These are phyloP conservation scores for pig (Sus scrofa) DNA, from an alignment of 2,113 vertebrate genomes.

Conservation along the genomic window T2T-Sscrofa CM000824.6:67467501-67468000, in stretches of 20 bases:
- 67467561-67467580: neutral
- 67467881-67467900: neutral
- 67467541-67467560: neutral
- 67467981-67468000: neutral
- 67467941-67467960: neutral
- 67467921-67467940: slow-evolving; percentile 9
- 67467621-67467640: slow-evolving; percentile 18
- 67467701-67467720: slow-evolving; percentile 34
- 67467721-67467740: slow-evolving; percentile 45
- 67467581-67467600: neutral
- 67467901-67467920: neutral
- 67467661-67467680: neutral
- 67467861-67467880: neutral
- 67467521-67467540: neutral
- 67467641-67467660: neutral
- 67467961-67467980: neutral
- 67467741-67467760: slow-evolving; percentile 49
- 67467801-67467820: slow-evolving; percentile 20
- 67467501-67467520: neutral
- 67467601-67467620: neutral
- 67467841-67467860: slow-evolving; percentile 37
- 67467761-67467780: slow-evolving; percentile 57
- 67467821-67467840: neutral
- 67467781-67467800: neutral
- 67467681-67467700: slow-evolving; percentile 60